These are phyloP conservation scores for Peromyscus maniculatus DNA, from an alignment of 2,113 vertebrate genomes.

Conservation along the genomic window DNA sequence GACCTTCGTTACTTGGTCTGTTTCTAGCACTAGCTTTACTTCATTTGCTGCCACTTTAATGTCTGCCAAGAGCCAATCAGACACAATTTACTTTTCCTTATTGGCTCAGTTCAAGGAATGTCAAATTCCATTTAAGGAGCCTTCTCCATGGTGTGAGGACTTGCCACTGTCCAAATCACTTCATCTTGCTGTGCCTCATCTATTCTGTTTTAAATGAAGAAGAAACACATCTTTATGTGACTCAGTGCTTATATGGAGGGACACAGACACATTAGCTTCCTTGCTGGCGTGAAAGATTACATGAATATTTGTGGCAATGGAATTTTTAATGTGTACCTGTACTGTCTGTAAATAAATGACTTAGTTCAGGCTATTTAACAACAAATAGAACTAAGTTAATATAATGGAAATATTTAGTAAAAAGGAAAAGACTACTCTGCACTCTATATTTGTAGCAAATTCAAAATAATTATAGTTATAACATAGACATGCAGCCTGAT, in stretches of 20 bases:
- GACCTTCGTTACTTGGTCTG: not conserved
- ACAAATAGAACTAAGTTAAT: not conserved
- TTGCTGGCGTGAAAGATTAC: not conserved
- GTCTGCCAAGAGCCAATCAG: not conserved
- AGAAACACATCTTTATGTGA: not conserved
- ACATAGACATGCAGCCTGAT: not conserved
- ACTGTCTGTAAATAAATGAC: not conserved
- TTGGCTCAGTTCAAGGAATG: constrained; percentile 27
- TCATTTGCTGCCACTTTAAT: not conserved
- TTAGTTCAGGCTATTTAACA: not conserved
- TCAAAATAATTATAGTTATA: not conserved
- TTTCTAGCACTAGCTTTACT: not conserved
- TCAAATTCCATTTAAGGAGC: constrained; percentile 1
- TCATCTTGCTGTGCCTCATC: not conserved
- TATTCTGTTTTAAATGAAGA: not conserved
- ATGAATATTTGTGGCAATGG: not conserved
- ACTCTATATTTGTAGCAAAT: constrained; percentile 28
- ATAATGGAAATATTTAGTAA: constrained; percentile 31
- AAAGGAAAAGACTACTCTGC: not conserved
- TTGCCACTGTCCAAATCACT: constrained; percentile 38
- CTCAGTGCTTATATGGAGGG: not conserved
- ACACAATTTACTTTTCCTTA: constrained; percentile 29
- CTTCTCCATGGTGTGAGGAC: not conserved
- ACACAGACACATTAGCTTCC: not conserved
- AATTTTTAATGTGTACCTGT: not conserved